A percentile compares a stretch with the other conserved stretches of the same genome.
phyloP scores from a whole-genome alignment of 2,113 vertebrate genomes.

The Dasyurus viverrinus region DNA sequence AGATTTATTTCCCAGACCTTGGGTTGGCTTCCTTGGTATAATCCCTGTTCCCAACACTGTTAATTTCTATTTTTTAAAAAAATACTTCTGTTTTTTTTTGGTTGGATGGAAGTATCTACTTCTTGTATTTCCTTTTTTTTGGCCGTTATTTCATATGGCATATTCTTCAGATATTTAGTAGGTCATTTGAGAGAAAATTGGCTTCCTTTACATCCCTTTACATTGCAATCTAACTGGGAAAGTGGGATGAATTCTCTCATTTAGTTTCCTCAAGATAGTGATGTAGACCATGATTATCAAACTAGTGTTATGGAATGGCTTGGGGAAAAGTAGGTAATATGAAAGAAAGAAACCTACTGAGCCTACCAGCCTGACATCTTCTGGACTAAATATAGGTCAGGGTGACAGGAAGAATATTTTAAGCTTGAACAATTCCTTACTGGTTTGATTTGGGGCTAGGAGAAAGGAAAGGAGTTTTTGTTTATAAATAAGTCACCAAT shows the following conservation, averaged over 20 bases:
- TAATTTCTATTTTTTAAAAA: neutral
- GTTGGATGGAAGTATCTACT: neutral
- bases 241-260: neutral
- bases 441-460: neutral
- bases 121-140: neutral
- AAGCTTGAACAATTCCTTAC: neutral
- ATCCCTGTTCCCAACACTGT: neutral
- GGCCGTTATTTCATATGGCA: neutral
- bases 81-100: neutral
- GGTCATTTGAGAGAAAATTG: neutral
- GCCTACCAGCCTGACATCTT: neutral
- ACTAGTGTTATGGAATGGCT: neutral
- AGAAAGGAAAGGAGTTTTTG: neutral
- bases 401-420: neutral
- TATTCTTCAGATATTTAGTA: neutral
- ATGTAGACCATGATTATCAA: neutral
- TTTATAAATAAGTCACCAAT: neutral
- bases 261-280: neutral
- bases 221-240: neutral
- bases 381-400: neutral
- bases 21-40: neutral
- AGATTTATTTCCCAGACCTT: neutral
- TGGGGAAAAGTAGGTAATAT: neutral
- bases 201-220: neutral
- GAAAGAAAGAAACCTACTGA: neutral